Conservation (phyloP, 2,888 invertebrate species). For the Rotaria magnacalcarata region DNA sequence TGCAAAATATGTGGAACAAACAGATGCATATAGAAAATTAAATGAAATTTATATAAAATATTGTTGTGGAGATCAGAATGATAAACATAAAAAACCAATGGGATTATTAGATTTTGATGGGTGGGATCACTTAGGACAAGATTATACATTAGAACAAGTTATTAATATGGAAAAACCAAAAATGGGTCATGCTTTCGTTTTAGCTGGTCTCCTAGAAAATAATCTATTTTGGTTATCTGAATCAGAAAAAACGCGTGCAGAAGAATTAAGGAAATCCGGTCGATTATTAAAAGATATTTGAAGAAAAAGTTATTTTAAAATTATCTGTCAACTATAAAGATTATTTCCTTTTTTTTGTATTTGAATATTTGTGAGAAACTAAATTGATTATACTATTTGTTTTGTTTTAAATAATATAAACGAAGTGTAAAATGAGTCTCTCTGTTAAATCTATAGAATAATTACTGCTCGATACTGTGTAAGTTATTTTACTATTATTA, state of each 20-base stretch:
- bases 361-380: too few species aligned
- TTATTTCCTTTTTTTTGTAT: not conserved
- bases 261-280: not conserved
- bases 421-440: too few species aligned
- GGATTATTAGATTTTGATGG: slow-evolving; percentile 4
- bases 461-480: too few species aligned
- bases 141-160: not conserved
- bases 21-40: not conserved
- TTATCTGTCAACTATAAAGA: too few species aligned
- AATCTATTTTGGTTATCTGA: not conserved
- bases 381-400: too few species aligned
- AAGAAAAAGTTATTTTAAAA: not conserved
- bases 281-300: not conserved
- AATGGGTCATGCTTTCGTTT: not conserved
- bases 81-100: not conserved
- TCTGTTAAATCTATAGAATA: too few species aligned
- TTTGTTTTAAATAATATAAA: too few species aligned
- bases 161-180: not conserved
- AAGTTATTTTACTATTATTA: too few species aligned
- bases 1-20: slow-evolving; percentile 14
- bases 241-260: not conserved
- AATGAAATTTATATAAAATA: slow-evolving; percentile 7
- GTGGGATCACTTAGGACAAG: slow-evolving; percentile 6
- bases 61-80: not conserved
- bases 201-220: not conserved